Percentiles rank a stretch among this genome's conserved stretches.
phyloP scores from a whole-genome alignment of 30 jellyfish, hydroid and myxozoan species.

The Catostylus mosaicus region DNA sequence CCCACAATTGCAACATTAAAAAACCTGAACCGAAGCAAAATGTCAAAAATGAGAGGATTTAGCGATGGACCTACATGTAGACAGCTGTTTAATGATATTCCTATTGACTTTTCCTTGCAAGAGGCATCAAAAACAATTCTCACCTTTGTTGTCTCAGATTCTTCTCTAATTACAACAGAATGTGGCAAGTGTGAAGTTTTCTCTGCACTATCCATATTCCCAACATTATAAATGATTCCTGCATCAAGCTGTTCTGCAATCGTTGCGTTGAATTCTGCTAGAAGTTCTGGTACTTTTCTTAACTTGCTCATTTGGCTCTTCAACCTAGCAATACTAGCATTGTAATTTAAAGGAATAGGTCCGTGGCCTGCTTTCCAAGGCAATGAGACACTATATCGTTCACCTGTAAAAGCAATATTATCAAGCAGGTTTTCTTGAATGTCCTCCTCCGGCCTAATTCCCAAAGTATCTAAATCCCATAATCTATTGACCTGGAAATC shows the following conservation, averaged over 20 bases:
- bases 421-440: constrained; percentile 20
- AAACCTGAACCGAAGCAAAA: constrained; percentile 32
- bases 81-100: constrained; percentile 46
- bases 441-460: constrained; percentile 10
- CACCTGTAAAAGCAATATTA: constrained; percentile 17
- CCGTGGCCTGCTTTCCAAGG: constrained; percentile 52
- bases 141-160: constrained; percentile 54
- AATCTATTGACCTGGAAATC: constrained; percentile 7
- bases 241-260: constrained; percentile 43
- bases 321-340: neutral
- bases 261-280: neutral
- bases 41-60: constrained; percentile 32
- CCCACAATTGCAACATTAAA: constrained; percentile 15
- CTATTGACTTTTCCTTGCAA: constrained; percentile 17
- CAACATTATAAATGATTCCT: constrained; percentile 45
- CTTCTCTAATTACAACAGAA: constrained; percentile 38
- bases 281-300: neutral
- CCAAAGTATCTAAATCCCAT: constrained; percentile 39
- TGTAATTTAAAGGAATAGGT: constrained; percentile 9
- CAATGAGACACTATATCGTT: constrained; percentile 19
- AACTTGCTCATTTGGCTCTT: constrained; percentile 15
- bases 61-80: constrained; percentile 68
- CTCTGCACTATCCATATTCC: constrained; percentile 23
- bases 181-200: constrained; percentile 38
- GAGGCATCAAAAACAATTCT: constrained; percentile 58